These are phyloP conservation scores for Salvelinus sp. DNA, from an alignment of 2,113 vertebrate species.

Conservation along the genomic window DNA sequence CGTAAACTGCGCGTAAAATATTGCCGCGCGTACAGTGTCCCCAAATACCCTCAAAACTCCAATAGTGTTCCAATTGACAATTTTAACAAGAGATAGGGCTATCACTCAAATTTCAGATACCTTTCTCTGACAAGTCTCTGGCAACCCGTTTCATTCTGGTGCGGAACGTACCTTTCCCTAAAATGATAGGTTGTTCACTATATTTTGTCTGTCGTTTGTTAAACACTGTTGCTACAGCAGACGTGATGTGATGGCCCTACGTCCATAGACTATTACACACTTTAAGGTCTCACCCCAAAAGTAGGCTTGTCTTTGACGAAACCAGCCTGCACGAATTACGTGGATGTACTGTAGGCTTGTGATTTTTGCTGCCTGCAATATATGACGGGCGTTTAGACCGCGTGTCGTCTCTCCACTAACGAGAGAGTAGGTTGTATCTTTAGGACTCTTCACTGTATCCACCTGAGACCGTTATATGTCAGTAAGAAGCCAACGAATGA, in stretches of 20 bases:
- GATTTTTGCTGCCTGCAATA: constrained; percentile 10
- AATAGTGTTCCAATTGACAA: background rate
- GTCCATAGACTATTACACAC: too few species aligned
- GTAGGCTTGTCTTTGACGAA: background rate
- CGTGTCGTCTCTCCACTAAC: constrained; percentile 14
- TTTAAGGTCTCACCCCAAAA: too few species aligned
- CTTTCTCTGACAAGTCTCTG: too few species aligned
- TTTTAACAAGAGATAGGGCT: too few species aligned
- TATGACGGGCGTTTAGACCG: constrained; percentile 28
- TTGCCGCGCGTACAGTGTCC: constrained; percentile 5
- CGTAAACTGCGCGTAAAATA: background rate
- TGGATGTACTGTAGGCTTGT: constrained; percentile 4
- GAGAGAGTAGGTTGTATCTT: constrained; percentile 31
- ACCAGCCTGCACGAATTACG: background rate
- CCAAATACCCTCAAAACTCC: background rate
- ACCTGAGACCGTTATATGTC: constrained; percentile 36
- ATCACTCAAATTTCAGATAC: too few species aligned
- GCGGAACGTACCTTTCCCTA: too few species aligned
- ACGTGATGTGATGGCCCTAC: too few species aligned
- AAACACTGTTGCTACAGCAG: too few species aligned
- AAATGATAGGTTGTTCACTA: too few species aligned
- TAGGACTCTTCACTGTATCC: constrained; percentile 27
- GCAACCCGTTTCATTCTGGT: too few species aligned
- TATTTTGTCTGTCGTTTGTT: too few species aligned
- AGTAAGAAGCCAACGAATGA: constrained; percentile 20